phyloP scores from a whole-genome alignment of 2,888 invertebrate species.

The Schizaphis graminum region DNA sequence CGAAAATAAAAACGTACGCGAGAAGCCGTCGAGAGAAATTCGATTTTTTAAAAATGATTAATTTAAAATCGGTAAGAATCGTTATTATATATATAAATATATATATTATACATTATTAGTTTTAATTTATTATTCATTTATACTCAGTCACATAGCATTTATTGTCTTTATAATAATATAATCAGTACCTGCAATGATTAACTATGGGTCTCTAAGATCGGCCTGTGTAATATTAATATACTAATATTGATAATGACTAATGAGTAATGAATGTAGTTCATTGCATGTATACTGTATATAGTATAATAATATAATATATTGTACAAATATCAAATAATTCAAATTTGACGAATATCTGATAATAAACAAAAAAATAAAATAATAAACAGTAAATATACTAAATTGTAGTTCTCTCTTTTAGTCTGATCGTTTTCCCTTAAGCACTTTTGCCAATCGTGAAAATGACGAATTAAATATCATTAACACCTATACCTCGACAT shows the following conservation, averaged over 20 bases:
- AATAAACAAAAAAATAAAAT: not conserved
- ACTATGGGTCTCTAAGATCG: not conserved
- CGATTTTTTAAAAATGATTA: slow-evolving; percentile 40
- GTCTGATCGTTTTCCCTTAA: not conserved
- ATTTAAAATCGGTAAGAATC: slow-evolving; percentile 42
- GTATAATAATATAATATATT: not conserved
- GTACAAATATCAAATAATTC: not conserved
- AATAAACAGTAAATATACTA: not conserved
- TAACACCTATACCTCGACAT: too few relatives aligned
- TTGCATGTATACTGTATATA: not conserved
- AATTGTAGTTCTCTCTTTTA: not conserved
- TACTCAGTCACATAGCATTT: not conserved
- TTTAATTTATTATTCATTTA: not conserved
- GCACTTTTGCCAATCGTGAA: not conserved
- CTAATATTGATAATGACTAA: not conserved
- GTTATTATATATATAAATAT: not conserved
- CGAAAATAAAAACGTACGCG: not conserved
- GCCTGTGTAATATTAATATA: not conserved
- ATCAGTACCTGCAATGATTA: not conserved
- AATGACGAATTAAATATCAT: too few relatives aligned
- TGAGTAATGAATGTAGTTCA: not conserved
- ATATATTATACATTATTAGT: not conserved
- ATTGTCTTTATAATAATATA: not conserved
- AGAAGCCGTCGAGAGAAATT: not conserved
- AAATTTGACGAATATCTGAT: not conserved